Base-by-base conservation (phyloP, 2,888 invertebrate species). In the Cerceris rybyensis region DNA sequence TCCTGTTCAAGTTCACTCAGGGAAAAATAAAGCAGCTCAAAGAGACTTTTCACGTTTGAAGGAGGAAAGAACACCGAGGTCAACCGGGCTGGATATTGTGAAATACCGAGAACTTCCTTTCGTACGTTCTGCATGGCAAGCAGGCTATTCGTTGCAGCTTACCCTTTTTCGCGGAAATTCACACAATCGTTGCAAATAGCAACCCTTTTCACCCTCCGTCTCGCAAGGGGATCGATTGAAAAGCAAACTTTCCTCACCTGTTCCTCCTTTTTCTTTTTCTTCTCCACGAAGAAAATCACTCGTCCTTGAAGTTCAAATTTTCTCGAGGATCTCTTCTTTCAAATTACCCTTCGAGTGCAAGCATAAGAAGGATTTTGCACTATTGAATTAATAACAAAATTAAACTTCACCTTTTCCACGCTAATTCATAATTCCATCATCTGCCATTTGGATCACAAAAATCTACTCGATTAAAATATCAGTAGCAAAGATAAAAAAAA, bases 91-190 rank as follows among this genome's bases (percentile, higher is more conserved):
- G 75, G 75, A 79, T 66, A 72, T 61, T 50, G 72, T 75, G 57
- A 57, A 73, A 58, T 64, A 70, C 73, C 49, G 7, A 8, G 73
- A 73, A 80, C 70, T 67, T 16, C 50, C 73, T 57, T 73, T 54
- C 43, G 73, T 74, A 73, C 43, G 57, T 42, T 43, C 13, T 13
- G 41, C 50, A 46, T 69, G 57, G 17, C 61, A 11, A 17, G 8
- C 60, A 42, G 57, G 64, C 58, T 64, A 16, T 70, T 74, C 68
- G 46, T 43, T 60, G 52, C 41, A 43, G 14, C 6, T 52, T 46
- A 66, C 66, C 60, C 49, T 70, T 67, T 14, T 80, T 77, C 80
- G 57, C 39, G 54, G 77, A 77, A 80, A 70, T 61, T 71, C 52
- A 16, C 41, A 74, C 76, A 55, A 66, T 66, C 42, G 52, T 46